These are phyloP conservation scores for Porites lobata DNA, from an alignment of 92 coral and sea anemone genomes.

Conservation along the genomic window DNA sequence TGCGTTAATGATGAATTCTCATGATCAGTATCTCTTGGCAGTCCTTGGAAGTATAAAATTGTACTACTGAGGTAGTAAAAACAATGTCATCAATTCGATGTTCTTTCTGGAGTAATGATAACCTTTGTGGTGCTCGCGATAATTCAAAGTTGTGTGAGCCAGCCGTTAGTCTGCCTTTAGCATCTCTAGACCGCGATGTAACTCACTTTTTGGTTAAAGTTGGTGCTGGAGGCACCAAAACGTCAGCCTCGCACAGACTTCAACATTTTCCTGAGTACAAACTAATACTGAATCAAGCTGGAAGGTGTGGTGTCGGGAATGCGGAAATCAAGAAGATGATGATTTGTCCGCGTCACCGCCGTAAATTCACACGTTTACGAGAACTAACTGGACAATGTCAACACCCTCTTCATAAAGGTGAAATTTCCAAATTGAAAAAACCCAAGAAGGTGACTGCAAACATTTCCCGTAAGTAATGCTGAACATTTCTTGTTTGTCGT, in stretches of 20 bases:
- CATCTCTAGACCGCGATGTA: constrained; percentile 4
- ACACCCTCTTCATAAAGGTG: constrained; percentile 18
- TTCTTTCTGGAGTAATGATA: not conserved
- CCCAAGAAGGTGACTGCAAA: not conserved
- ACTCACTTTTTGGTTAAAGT: constrained; percentile 6
- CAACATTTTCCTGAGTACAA: not conserved
- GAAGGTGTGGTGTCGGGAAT: too few species aligned
- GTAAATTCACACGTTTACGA: constrained; percentile 17
- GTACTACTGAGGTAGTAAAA: too few species aligned
- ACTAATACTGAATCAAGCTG: not conserved
- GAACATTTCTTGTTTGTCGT: too few species aligned
- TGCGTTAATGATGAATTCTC: too few species aligned
- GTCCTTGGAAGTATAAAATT: too few species aligned
- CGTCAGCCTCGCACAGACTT: not conserved
- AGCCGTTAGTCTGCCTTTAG: not conserved
- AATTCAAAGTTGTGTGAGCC: not conserved
- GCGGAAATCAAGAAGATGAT: too few species aligned
- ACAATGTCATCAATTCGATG: not conserved
- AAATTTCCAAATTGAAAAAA: not conserved
- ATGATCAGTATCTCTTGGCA: too few species aligned
- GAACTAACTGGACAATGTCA: constrained; percentile 19
- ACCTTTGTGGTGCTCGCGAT: not conserved
- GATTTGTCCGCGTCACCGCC: constrained; percentile 23
- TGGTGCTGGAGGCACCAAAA: constrained; percentile 11
- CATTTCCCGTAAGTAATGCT: too few species aligned